These are phyloP conservation scores for Heliconius erato DNA, from an alignment of 2,888 invertebrate genomes.

Conservation along the genomic window DNA sequence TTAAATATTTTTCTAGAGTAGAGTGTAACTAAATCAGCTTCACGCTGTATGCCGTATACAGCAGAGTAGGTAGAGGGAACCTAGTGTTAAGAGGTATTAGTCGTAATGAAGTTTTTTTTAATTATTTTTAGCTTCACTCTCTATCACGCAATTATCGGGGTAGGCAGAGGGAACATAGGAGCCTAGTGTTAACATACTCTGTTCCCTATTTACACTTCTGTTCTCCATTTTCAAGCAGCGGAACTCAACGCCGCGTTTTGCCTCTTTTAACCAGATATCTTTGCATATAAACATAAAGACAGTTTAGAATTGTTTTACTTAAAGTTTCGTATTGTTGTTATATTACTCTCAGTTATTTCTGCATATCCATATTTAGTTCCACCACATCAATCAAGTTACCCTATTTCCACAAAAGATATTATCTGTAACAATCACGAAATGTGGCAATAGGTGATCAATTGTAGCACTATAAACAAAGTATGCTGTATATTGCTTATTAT, in stretches of 20 bases:
- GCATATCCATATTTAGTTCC: constrained; percentile 41
- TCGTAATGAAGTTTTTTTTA: neutral
- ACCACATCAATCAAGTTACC: constrained; percentile 51
- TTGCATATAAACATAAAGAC: neutral
- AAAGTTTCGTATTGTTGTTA: constrained; percentile 13
- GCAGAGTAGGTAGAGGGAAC: no score
- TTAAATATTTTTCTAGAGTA: no score
- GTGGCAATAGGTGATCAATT: constrained; percentile 45
- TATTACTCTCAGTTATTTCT: constrained; percentile 30
- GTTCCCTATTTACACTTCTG: no score
- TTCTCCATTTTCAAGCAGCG: no score
- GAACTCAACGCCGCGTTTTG: no score
- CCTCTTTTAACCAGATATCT: neutral
- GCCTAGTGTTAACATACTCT: no score
- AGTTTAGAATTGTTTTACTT: neutral
- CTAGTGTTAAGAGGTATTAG: neutral
- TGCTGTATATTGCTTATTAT: constrained; percentile 20
- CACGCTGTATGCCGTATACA: no score
- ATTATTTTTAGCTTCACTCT: neutral
- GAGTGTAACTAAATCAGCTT: no score
- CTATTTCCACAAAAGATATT: constrained; percentile 42
- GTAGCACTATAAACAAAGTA: constrained; percentile 20
- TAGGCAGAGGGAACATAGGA: no score
- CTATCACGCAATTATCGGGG: no score
- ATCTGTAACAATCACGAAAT: constrained; percentile 46